Evolutionary conservation across 2,797 vertebrate genomes (phyloP).

Genomic region (Liasis olivaceus): DNA sequence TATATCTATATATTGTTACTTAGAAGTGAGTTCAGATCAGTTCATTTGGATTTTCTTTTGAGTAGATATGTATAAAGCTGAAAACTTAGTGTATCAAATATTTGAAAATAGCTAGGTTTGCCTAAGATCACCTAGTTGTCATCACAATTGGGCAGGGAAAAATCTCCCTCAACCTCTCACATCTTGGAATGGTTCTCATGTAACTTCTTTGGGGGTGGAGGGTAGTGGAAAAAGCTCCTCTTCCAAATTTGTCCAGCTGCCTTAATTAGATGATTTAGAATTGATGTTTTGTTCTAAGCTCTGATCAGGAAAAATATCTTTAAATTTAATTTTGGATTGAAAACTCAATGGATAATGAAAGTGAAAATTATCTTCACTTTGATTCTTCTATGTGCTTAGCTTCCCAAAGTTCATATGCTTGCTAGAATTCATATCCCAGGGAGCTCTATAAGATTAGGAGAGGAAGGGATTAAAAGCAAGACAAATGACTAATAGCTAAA

Average conservation of each 20-base stretch:
- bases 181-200: not conserved
- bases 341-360: not conserved
- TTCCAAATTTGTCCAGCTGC: not conserved
- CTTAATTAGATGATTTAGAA: not conserved
- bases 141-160: not conserved
- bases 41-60: not conserved
- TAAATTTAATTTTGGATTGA: not conserved
- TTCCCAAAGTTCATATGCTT: not conserved
- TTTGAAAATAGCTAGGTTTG: not conserved
- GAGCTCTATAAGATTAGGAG: not conserved
- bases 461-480: constrained; percentile 34
- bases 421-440: not conserved
- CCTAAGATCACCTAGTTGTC: not conserved
- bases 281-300: not conserved
- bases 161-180: not conserved
- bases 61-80: not conserved
- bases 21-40: not conserved
- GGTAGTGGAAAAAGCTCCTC: not conserved
- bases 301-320: not conserved
- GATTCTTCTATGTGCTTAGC: not conserved
- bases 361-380: not conserved
- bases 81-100: not conserved
- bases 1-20: not conserved
- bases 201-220: not conserved
- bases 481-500: constrained; percentile 62